phyloP scores from a whole-genome alignment of 37 sponge, comb jelly and placozoan genomes.

The Spongia lamella region DNA sequence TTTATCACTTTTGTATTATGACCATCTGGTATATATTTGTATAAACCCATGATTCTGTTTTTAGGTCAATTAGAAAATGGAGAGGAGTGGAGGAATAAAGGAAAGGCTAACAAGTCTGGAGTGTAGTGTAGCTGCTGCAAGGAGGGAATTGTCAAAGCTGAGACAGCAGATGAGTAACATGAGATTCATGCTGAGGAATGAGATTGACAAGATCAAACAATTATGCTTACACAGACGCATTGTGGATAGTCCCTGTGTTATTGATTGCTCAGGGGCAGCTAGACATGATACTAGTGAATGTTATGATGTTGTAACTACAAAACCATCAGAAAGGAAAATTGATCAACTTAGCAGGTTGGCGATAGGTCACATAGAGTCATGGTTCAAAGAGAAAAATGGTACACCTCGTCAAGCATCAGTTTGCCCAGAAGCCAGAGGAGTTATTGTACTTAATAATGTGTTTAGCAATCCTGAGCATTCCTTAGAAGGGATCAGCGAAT shows the following conservation, averaged over 20 bases:
- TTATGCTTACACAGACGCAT: too few relatives aligned
- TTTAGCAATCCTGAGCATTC: slow-evolving; percentile 49
- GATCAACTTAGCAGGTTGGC: not conserved
- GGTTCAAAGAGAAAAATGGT: slow-evolving; percentile 58
- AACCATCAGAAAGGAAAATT: too few relatives aligned
- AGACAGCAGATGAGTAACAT: slow-evolving; percentile 14
- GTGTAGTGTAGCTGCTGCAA: not conserved
- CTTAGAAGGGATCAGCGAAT: slow-evolving; percentile 24
- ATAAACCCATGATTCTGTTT: too few relatives aligned
- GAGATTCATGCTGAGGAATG: slow-evolving; percentile 16
- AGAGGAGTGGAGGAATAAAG: too few relatives aligned
- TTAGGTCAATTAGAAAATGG: too few relatives aligned
- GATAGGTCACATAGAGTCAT: slow-evolving; percentile 35
- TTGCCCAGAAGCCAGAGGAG: slow-evolving; percentile 36
- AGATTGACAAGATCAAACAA: not conserved
- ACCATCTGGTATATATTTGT: too few relatives aligned
- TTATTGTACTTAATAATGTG: slow-evolving; percentile 7
- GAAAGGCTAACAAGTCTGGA: too few relatives aligned
- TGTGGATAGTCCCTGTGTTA: too few relatives aligned
- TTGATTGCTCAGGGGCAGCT: too few relatives aligned
- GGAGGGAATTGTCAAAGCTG: slow-evolving; percentile 16
- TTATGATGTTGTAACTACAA: too few relatives aligned
- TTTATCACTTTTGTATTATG: too few relatives aligned
- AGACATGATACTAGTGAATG: too few relatives aligned
- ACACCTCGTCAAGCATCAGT: slow-evolving; percentile 51